Conservation (phyloP, 1,140 invertebrate genomes). For the Rhyacophila brunnea region DNA sequence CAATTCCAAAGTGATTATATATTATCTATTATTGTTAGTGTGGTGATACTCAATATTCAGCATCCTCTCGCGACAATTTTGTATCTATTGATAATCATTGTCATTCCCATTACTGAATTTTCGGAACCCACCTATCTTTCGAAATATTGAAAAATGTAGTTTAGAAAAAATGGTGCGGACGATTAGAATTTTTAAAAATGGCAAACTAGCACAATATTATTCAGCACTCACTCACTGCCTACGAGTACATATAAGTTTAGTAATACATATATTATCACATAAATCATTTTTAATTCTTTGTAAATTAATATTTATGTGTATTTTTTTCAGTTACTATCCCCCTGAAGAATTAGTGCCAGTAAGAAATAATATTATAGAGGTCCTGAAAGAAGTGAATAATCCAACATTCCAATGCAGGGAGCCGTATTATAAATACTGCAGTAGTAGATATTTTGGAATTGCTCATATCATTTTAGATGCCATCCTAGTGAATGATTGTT, state of each 20-base stretch:
- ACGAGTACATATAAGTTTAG: background rate
- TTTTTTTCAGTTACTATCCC: slow-evolving; percentile 27
- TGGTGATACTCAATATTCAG: too few relatives aligned
- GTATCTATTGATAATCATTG: too few relatives aligned
- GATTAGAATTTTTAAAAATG: too few relatives aligned
- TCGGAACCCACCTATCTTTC: too few relatives aligned
- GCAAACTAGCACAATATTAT: too few relatives aligned
- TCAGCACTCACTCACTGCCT: background rate
- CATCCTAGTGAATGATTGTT: background rate
- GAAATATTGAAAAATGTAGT: too few relatives aligned
- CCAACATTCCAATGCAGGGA: slow-evolving; percentile 28
- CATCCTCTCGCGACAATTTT: too few relatives aligned
- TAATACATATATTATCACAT: background rate
- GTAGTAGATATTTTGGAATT: slow-evolving; percentile 22
- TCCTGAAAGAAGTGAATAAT: slow-evolving; percentile 31
- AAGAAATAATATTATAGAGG: slow-evolving; percentile 21
- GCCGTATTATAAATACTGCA: slow-evolving; percentile 31
- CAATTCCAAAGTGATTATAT: too few relatives aligned
- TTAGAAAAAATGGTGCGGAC: too few relatives aligned
- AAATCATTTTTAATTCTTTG: background rate
- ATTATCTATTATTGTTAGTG: too few relatives aligned
- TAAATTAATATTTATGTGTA: slow-evolving; percentile 3
- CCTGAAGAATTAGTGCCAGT: slow-evolving; percentile 19
- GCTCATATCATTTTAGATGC: slow-evolving; percentile 21
- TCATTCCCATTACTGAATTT: too few relatives aligned